Conservation (phyloP, 1,140 invertebrate species). For the Gonatopus flavifemur region DNA sequence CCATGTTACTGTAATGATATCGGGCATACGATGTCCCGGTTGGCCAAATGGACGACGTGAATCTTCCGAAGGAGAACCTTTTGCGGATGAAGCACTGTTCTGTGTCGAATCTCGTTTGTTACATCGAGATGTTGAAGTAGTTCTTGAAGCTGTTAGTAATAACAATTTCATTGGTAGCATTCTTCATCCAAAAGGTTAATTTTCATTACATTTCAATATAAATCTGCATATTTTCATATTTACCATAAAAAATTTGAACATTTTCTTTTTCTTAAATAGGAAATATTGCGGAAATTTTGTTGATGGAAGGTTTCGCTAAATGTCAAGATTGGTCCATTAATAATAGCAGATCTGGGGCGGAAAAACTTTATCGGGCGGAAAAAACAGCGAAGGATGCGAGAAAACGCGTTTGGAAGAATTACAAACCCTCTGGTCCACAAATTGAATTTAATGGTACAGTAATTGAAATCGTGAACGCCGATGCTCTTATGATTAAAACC, state of each 20-base stretch:
- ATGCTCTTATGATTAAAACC: constrained; percentile 85
- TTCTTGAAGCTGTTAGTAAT: constrained; percentile 89
- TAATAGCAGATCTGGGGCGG: constrained; percentile 78
- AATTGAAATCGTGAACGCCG: constrained; percentile 89
- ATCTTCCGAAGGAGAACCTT: constrained; percentile 62
- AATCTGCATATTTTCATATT: not conserved
- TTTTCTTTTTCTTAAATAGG: constrained; percentile 57
- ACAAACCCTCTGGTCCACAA: constrained; percentile 64
- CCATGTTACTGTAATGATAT: constrained; percentile 90
- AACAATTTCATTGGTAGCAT: constrained; percentile 95
- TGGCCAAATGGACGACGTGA: constrained; percentile 64
- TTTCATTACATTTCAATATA: not conserved
- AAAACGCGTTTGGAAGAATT: constrained; percentile 89
- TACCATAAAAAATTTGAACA: not conserved
- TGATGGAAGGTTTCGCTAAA: constrained; percentile 89
- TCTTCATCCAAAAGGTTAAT: constrained; percentile 80
- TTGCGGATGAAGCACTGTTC: constrained; percentile 81
- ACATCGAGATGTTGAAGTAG: constrained; percentile 91
- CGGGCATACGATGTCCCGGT: constrained; percentile 86
- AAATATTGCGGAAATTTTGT: constrained; percentile 92
- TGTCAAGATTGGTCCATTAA: constrained; percentile 98
- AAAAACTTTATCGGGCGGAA: constrained; percentile 79
- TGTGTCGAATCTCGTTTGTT: constrained; percentile 90
- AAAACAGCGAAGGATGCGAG: constrained; percentile 89
- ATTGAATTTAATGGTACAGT: constrained; percentile 84